Base-by-base conservation (phyloP, 2,888 invertebrate species). In the Ptychoptera albimana region DNA sequence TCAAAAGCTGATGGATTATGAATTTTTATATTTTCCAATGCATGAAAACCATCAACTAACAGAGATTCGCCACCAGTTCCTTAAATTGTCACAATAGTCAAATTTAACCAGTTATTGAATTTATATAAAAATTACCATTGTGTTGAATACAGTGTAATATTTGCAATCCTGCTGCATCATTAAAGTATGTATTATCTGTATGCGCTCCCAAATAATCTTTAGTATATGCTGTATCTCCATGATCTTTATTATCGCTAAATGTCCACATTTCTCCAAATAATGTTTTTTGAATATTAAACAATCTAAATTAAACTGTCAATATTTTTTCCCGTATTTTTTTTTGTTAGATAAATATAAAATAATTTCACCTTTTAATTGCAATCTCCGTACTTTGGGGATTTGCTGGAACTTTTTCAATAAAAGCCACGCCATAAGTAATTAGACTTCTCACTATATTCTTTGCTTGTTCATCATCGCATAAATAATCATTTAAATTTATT, bases 151-250 rank as follows among this genome's bases (percentile, higher is more conserved):
- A 74, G 54, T 79, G 78, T 43, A 79, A 71, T 4, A 75, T 69
- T 60, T 76, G 72, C 30, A 75, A 55, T 0, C 85, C 85, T 40
- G 79, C 74, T 1, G 84, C 75, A 58, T 82, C 78, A 43, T 72
- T 73, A 51, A 82, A 82, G 55, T 86, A 88, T 0, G 83, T 84
- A 44, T 76, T 81, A 56, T 87, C 87, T 3, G 77, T 84, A 55
- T 88, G 87, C 0, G 77, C 70, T 2, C 77, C 78, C 1, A 88
- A 64, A 12, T 72, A 71, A 3, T 75, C 63, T 35, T 71, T 76
- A 0, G 79, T 75, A 54, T 84, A 87, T 0, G 86, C 82, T 0
- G 81, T 79, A 54, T 87, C 87, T 0, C 74, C 73, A 51, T 77
- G 76, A 5, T 71, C 70, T 10, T 68, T 59, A 29, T 68, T 60